Evolutionary conservation across 2,113 vertebrate species (phyloP), one percentile per base, ranked within the genome.

Genomic region (Riparia riparia): DNA sequence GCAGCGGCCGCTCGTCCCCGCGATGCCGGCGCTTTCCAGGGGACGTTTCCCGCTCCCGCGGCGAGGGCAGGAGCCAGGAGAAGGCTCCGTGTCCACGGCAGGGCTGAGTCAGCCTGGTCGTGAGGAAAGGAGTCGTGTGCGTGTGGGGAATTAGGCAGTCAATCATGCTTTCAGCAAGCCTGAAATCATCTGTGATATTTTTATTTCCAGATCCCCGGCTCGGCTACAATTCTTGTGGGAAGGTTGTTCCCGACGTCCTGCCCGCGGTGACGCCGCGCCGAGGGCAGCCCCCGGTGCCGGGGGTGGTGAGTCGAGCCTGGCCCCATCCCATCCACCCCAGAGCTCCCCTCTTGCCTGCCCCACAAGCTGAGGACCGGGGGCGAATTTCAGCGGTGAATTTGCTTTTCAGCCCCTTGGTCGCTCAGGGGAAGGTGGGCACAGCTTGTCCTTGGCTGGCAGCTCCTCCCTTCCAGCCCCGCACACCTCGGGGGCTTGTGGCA

Each of bases 111-210:
- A 92, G 73, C 47, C 45, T 5, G 34, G 44, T 37, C 44, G n/a
- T 79, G 81, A 77, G 91, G 89, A 70, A 69, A 85, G 73, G 54
- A 83, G 63, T 1, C 26, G 37, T 7, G 16, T 26, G 24, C 11
- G 41, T 3, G 19, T 3, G 10, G 60, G 64, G 60, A 84, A 86
- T 72, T 41, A 89, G 82, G 56, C 91, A 85, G 95, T 90, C 88
- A 93, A 51, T 96, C 92, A 76, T 94, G 90, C 82, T 96, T 95
- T 95, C 94, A 91, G 78, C 96, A 81, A 74, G 82, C 76, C 91
- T 95, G 80, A 83, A 94, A 94, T 96, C 86, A 93, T 86, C 50
- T 19, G 91, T n/a, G 82, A 83, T 90, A 81, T 91, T 96, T 96
- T 96, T 92, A 68, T 92, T 95, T 77, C 61, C 79, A 63, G 90